Conservation (phyloP, 2,797 vertebrate species). For the Phrynocephalus guinanensis region DNA sequence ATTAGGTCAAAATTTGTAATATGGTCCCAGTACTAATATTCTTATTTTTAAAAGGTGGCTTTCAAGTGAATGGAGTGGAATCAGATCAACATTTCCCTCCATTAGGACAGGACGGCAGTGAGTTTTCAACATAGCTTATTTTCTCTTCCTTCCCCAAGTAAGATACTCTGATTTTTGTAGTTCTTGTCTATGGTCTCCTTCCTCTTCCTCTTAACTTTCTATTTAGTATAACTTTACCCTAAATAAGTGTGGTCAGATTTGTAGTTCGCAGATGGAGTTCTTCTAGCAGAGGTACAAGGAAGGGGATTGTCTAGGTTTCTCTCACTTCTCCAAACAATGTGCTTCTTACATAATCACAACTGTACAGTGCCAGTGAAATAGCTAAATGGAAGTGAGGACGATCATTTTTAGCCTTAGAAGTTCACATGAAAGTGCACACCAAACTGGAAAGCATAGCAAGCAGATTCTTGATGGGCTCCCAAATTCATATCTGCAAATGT, state of each 20-base stretch:
- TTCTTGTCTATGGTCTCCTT: no score
- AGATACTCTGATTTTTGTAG: neutral
- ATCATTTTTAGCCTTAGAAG: neutral
- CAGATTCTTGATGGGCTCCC: neutral
- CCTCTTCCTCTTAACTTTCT: neutral
- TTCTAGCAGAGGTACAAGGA: neutral
- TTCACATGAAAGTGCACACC: neutral
- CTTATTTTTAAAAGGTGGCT: no score
- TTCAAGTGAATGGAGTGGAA: no score
- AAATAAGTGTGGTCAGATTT: neutral
- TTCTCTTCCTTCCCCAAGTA: neutral
- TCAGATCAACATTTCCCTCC: no score
- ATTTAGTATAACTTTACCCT: neutral
- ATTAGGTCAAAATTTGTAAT: neutral
- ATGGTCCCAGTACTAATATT: no score
- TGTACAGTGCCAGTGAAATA: neutral
- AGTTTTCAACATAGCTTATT: neutral
- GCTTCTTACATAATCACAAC: constrained; percentile 6
- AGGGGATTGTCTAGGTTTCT: neutral
- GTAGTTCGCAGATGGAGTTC: neutral
- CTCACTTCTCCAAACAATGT: neutral
- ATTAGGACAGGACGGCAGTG: no score
- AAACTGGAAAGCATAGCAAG: neutral
- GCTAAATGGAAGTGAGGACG: neutral
- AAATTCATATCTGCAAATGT: constrained; percentile 5